phyloP scores from a whole-genome alignment of 2,797 vertebrate species.

The Pangasius macronema region DNA sequence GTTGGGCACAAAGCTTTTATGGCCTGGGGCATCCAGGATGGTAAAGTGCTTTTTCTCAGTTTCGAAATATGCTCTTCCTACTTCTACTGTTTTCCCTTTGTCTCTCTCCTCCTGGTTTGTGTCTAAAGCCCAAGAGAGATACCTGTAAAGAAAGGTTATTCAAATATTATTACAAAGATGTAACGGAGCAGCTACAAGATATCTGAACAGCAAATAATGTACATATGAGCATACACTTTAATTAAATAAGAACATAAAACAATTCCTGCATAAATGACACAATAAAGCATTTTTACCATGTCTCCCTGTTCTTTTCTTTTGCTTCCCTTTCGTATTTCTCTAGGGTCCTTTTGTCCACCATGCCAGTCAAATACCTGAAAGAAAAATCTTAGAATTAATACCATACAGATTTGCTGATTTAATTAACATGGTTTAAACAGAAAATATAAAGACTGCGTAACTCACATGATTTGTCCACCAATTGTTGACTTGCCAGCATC shows the following conservation, averaged over 20 bases:
- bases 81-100: constrained; percentile 99
- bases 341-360: constrained; percentile 98
- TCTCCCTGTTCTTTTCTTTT: constrained; percentile 99
- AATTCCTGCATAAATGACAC: neutral
- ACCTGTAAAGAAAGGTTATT: constrained; percentile 75
- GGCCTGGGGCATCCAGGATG: constrained; percentile 96
- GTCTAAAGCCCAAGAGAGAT: constrained; percentile 98
- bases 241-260: neutral
- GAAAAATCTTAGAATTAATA: constrained; percentile 4
- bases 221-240: neutral
- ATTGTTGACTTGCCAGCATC: constrained; percentile 99
- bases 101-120: constrained; percentile 99
- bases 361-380: constrained; percentile 95
- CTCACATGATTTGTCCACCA: constrained; percentile 99
- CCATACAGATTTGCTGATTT: neutral
- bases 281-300: constrained; percentile 79
- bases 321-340: constrained; percentile 99
- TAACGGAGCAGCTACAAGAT: neutral
- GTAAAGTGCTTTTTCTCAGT: constrained; percentile 99
- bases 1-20: constrained; percentile 99
- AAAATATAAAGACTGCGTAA: constrained; percentile 31
- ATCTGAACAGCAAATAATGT: neutral
- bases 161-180: neutral
- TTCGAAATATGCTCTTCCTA: constrained; percentile 97
- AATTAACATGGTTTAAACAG: neutral